Base-by-base conservation (phyloP, 2,113 vertebrate species). In the Ictalurus furcatus region DNA sequence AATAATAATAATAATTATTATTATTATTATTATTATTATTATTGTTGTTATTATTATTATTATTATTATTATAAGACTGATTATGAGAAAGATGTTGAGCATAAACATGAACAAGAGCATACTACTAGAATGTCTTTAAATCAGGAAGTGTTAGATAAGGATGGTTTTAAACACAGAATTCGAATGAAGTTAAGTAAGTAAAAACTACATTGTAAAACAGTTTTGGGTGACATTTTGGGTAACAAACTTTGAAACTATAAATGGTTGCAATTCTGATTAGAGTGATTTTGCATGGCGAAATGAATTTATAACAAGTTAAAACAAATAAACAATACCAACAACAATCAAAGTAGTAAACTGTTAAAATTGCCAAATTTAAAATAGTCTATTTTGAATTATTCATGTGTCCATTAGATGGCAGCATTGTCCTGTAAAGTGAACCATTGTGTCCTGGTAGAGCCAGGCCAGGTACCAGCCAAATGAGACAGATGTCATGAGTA, bases 331-430 rank as follows among this genome's bases (percentile, higher is more conserved):
- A 69, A 37, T 34, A 54, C 6, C 25, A 63, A n/a, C 9, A 40
- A 1, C 44, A 54, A 81, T 52, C 13, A 23, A 52, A 81, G 7
- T 44, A 30, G 25, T 25, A 56, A 52, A 69, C 6, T 79, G 16
- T 54, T 13, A 65, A 63, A 2, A 65, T n/a, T 16, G 37, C 0
- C 13, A 65, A 44, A 28, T 17, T 37, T n/a, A 13, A n/a, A 71
- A 63, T n/a, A 73, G 2, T 23, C 1, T 52, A 78, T 48, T 56
- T 54, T n/a, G 8, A 69, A 73, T 56, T 0, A 34, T 85, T 58
- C 16, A 44, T 21, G 30, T 85, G 83, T 79, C 88, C 91, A 90
- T 40, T 81, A 90, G 91, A 88, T 88, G 91, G 91, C 87, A 89
- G 80, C 71, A 81, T 91, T 81, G 87, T 76, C 30, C 73, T 80